Evolutionary conservation across 2,113 vertebrate genomes (phyloP), one percentile per base, ranked within the genome.

Genomic region (Heterotilapia buettikoferi): DNA sequence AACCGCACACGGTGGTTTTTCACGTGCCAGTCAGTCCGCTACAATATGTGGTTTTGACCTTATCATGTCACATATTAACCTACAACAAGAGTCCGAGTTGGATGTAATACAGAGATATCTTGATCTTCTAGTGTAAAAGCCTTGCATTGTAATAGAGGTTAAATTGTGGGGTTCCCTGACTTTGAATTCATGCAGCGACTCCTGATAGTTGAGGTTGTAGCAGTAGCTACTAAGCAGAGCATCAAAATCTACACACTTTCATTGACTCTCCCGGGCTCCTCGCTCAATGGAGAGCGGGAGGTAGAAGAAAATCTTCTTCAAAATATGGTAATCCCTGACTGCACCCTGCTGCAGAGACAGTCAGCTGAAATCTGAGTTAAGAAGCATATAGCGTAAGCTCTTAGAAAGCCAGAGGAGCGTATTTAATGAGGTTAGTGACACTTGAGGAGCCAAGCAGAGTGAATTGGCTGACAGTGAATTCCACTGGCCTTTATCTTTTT

Each of bases 251-350:
- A n/a, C 93, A 84, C 84, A 52, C 79, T 82, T 76, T 82, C 90
- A 92, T 43, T 83, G 85, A 88, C 84, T 85, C 87, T 86, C 84
- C 16, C 0, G 2, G 82, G 81, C 53, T 56, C 86, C 84, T 80
- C 24, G 19, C 76, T 94, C 88, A 90, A 83, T 92, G 85, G 82
- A 76, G 52, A 89, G 84, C 85, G 83, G 38, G 87, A 53, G 82
- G 90, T 80, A 10, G 87, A 83, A 80, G 92, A 89, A 78, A 92
- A 92, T 94, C 94, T 94, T 90, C 89, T 89, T 94, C 94, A 94
- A 96, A 95, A 91, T 95, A 95, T 96, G 94, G 83, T 96, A 96
- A 96, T 96, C 95, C 95, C 84, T 50, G 54, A 88, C 91, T 91
- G 91, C 91, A 78, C 79, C 50, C 24, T 5, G 91, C 85, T 61